Evolutionary conservation across 2,888 invertebrate species (phyloP).

Genomic region (Alentia gelatinosa): DNA sequence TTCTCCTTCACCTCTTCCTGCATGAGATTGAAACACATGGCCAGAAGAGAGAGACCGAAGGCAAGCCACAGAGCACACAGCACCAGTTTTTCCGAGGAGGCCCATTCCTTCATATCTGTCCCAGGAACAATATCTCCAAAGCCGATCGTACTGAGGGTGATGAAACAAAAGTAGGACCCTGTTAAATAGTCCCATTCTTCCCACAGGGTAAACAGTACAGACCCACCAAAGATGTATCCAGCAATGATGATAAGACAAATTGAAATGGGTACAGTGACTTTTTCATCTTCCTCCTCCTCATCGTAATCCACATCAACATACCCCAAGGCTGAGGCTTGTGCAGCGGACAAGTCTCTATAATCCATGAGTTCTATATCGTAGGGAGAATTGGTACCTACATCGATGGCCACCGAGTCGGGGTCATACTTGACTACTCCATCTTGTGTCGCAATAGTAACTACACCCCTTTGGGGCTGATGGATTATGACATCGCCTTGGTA

Average conservation of each 20-base stretch:
- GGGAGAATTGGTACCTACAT: conserved; percentile 38
- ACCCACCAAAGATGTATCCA: conserved; percentile 93
- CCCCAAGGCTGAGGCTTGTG: conserved; percentile 20
- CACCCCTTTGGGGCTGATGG: conserved; percentile 28
- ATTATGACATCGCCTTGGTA: conserved; percentile 51
- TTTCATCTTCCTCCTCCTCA: conserved; percentile 54
- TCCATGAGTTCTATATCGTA: conserved; percentile 41
- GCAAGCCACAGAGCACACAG: conserved; percentile 79
- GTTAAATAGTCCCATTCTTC: conserved; percentile 95
- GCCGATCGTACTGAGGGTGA: conserved; percentile 81
- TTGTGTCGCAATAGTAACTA: conserved; percentile 14
- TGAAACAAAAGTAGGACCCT: conserved; percentile 84
- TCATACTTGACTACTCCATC: conserved; percentile 51
- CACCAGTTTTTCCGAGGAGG: conserved; percentile 74
- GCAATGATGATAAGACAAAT: conserved; percentile 94
- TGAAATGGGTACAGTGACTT: conserved; percentile 89
- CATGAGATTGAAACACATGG: conserved; percentile 81
- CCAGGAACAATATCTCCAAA: conserved; percentile 81
- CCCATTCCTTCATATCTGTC: conserved; percentile 74
- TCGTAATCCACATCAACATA: conserved; percentile 56
- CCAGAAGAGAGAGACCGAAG: conserved; percentile 80
- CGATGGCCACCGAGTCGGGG: conserved; percentile 48
- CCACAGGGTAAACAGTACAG: conserved; percentile 94
- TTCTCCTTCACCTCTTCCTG: conserved; percentile 80
- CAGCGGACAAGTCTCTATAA: neutral